These are phyloP conservation scores for Matsumyia berberina DNA, from an alignment of 2,888 invertebrate genomes.

Conservation along the genomic window DNA sequence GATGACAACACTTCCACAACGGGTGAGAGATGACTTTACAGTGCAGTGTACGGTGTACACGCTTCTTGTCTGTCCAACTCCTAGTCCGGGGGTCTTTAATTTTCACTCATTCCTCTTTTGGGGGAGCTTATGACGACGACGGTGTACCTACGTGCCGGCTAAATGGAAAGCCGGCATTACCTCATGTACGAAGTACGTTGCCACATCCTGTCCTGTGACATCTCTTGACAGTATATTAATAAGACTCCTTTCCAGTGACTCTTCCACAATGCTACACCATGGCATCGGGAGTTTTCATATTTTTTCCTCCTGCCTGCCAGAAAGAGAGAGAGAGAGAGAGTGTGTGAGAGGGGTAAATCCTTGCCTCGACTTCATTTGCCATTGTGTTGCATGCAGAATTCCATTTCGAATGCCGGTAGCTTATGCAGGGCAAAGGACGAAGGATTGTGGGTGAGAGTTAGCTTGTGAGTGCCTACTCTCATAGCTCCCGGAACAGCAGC, in stretches of 20 bases:
- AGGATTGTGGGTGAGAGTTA: not conserved
- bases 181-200: constrained; percentile 54
- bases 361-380: constrained; percentile 51
- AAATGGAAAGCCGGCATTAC: constrained; percentile 46
- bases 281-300: constrained; percentile 23
- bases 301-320: not conserved
- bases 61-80: constrained; percentile 1
- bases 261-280: constrained; percentile 36
- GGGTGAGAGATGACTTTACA: constrained; percentile 4
- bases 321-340: not conserved
- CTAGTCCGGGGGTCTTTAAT: not conserved
- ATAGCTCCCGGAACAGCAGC: constrained; percentile 23
- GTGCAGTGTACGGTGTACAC: not conserved
- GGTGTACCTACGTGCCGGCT: constrained; percentile 55
- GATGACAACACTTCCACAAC: constrained; percentile 62
- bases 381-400: constrained; percentile 56
- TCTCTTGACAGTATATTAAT: constrained; percentile 75
- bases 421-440: not conserved
- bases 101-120: constrained; percentile 11
- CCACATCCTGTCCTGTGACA: constrained; percentile 71
- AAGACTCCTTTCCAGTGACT: constrained; percentile 57
- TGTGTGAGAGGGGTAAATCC: constrained; percentile 18
- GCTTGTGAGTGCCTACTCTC: constrained; percentile 36
- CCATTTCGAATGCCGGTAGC: constrained; percentile 17
- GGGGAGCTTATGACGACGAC: constrained; percentile 19